phyloP scores from a whole-genome alignment of 1,140 invertebrate species.

The Chelonus insularis region DNA sequence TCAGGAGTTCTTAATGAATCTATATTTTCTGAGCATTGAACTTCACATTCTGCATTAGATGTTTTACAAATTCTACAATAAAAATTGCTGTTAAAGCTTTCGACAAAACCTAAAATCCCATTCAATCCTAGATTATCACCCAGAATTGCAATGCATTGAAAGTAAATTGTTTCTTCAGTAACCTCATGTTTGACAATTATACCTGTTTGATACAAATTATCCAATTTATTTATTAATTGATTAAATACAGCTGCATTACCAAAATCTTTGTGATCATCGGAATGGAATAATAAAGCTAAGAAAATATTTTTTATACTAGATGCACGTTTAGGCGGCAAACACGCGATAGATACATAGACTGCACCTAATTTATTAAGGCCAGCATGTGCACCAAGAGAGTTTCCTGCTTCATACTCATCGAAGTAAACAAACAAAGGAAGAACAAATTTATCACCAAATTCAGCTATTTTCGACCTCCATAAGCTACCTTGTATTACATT shows the following conservation, averaged over 20 bases:
- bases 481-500: too few relatives aligned
- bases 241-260: constrained; percentile 9
- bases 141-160: background rate
- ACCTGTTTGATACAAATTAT: background rate
- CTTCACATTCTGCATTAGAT: background rate
- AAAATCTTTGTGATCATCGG: background rate
- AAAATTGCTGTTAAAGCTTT: constrained; percentile 5
- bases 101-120: constrained; percentile 5
- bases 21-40: background rate
- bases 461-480: too few relatives aligned
- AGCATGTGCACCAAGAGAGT: constrained; percentile 5
- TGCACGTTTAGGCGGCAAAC: background rate
- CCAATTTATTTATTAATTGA: background rate
- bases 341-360: background rate
- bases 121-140: constrained; percentile 9
- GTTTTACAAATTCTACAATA: constrained; percentile 3
- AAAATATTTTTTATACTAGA: constrained; percentile 3
- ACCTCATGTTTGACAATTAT: background rate
- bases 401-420: constrained; percentile 3
- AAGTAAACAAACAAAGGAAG: background rate
- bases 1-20: background rate
- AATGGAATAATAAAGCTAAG: constrained; percentile 3
- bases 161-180: background rate
- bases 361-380: constrained; percentile 4
- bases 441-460: too few relatives aligned